Base-by-base conservation (phyloP, 2,113 vertebrate species). In the Mobula hypostoma region DNA sequence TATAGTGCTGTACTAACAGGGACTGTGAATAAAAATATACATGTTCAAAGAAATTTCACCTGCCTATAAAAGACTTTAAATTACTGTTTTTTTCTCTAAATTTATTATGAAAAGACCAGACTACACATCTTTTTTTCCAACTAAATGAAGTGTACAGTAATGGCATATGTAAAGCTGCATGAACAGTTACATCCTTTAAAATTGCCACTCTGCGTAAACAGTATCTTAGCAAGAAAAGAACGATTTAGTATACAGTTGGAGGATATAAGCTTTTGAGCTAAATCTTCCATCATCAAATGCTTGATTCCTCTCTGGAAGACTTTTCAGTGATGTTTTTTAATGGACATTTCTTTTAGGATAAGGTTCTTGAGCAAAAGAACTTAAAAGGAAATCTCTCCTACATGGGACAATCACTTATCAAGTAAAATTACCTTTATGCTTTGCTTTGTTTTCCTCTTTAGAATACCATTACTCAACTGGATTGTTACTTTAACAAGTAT, bases 11-110 rank as follows among this genome's bases (percentile, higher is more conserved):
- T 93, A 70, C 91, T 93, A 70, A 93, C 91, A 93, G 91, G 91
- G 91, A 93, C 91, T 93, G 91, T n/a, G 91, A 93, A 93, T 93
- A 93, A 93, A 93, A 93, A 93, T 93, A 93, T 93, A 93, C 91
- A 93, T 93, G 74, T 74, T 93, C 91, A 93, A 74, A 93, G 91
- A 93, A 74, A 74, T 70, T 93, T 93, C 91, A 93, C 91, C 91
- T 74, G 68, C 91, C 91, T 93, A 93, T 93, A 93, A 93, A 93
- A 93, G 91, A 93, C 91, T 93, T 93, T 93, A 48, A 48, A 93
- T 93, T 68, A 93, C 91, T 72, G 68, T 93, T 93, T 74, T 70
- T 74, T 36, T n/a, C n/a, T 93, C 91, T 93, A 93, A 93, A 74
- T 93, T 93, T 93, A 72, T 74, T 93, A 93, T 76, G 91, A 68